Percentiles rank a stretch among this genome's conserved stretches.
These are phyloP conservation scores for Falco biarmicus DNA, from an alignment of 2,797 vertebrate species.

Conservation along the genomic window DNA sequence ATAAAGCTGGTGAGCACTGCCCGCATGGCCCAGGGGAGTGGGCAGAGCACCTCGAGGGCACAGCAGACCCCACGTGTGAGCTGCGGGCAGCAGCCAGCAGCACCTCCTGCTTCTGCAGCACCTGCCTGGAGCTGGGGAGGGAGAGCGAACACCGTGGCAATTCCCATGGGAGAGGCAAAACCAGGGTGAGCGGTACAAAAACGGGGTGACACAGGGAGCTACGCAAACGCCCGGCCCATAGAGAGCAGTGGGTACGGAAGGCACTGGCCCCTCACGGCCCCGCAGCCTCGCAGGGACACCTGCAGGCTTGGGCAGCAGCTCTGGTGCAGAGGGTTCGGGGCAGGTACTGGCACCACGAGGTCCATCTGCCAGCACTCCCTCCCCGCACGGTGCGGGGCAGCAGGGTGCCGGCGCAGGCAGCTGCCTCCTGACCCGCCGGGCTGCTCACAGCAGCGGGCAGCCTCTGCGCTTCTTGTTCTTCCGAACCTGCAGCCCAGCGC, in stretches of 20 bases:
- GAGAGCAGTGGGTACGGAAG: background rate
- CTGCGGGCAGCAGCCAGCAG: background rate
- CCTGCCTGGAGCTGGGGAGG: background rate
- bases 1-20: background rate
- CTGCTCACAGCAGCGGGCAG: slow-evolving; percentile 86
- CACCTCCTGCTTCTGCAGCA: background rate
- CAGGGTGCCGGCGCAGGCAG: background rate
- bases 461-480: slow-evolving; percentile 90
- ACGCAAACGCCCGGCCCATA: fast-evolving
- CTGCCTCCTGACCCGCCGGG: background rate
- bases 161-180: background rate
- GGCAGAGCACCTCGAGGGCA: background rate
- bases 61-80: fast-evolving
- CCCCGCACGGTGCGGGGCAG: background rate
- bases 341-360: background rate
- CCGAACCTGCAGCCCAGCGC: slow-evolving; percentile 93
- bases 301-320: background rate
- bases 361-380: background rate
- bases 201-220: fast-evolving
- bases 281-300: background rate
- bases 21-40: fast-evolving
- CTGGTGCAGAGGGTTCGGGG: background rate
- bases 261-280: background rate
- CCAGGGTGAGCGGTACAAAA: background rate
- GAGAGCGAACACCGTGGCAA: fast-evolving